Percentiles rank a stretch among this genome's conserved stretches.
These are phyloP conservation scores for Biston stratarius DNA, from an alignment of 2,888 invertebrate species.

Conservation along the genomic window DNA sequence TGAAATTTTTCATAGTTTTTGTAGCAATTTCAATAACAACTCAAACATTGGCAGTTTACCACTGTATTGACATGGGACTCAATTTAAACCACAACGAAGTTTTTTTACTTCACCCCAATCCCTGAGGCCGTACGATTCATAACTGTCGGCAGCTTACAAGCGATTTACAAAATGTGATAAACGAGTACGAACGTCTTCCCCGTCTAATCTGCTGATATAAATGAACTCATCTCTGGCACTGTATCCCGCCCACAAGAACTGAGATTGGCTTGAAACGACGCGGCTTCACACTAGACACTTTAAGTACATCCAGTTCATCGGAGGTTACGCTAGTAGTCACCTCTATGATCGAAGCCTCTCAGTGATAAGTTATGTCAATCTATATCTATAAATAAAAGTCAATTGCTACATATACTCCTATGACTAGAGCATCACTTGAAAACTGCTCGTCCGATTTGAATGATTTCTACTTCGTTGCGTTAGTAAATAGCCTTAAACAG, in stretches of 20 bases:
- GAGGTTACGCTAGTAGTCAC: background rate
- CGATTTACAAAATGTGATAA: constrained; percentile 67
- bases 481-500: no score
- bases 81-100: constrained; percentile 31
- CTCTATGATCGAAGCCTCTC: background rate
- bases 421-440: no score
- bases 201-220: constrained; percentile 60
- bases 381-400: no score
- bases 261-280: constrained; percentile 24
- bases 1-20: no score
- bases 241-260: constrained; percentile 41
- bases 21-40: background rate
- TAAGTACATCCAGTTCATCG: background rate
- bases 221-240: constrained; percentile 49
- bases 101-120: constrained; percentile 36
- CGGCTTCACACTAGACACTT: background rate
- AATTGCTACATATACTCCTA: no score
- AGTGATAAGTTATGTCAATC: background rate
- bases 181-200: constrained; percentile 54
- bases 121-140: constrained; percentile 55
- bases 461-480: no score
- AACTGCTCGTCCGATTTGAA: no score
- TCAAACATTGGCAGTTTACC: background rate
- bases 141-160: constrained; percentile 60
- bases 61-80: constrained; percentile 21